Conservation (phyloP, 2,888 invertebrate genomes). For the Ochlodes sylvanus region DNA sequence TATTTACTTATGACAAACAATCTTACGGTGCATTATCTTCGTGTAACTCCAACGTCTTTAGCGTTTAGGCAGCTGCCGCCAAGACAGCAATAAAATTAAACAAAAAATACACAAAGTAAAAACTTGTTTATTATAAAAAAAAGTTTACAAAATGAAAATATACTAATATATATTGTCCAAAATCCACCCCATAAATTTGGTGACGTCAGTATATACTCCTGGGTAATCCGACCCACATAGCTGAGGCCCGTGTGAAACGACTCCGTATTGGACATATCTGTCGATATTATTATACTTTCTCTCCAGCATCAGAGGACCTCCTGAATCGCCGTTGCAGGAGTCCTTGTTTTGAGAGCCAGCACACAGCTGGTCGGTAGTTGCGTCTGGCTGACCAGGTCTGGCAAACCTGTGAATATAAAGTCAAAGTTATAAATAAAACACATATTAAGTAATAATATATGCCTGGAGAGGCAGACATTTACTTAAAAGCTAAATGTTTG, state of each 20-base stretch:
- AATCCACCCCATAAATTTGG: conserved; percentile 69
- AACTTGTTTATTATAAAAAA: neutral
- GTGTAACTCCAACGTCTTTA: too few species aligned
- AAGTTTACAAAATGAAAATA: neutral
- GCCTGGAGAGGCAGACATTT: too few species aligned
- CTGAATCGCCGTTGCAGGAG: conserved; percentile 87
- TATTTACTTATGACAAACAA: too few species aligned
- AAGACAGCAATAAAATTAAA: too few species aligned
- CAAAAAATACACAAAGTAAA: too few species aligned
- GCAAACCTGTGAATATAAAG: neutral
- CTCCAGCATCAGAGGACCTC: conserved; percentile 84
- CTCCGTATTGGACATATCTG: conserved; percentile 52
- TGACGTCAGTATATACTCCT: conserved; percentile 70
- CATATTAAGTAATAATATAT: too few species aligned
- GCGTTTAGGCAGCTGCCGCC: too few species aligned
- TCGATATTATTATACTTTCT: conserved; percentile 28
- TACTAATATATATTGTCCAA: conserved; percentile 46
- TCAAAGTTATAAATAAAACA: too few species aligned
- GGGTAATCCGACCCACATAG: conserved; percentile 59
- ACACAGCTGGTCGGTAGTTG: conserved; percentile 51
- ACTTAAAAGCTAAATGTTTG: too few species aligned
- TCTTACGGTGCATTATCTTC: too few species aligned
- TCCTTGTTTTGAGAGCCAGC: conserved; percentile 75
- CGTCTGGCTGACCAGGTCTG: conserved; percentile 5
- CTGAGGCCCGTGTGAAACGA: conserved; percentile 50